Conservation (phyloP, 2,888 invertebrate genomes). For the Heliothis peltigera region DNA sequence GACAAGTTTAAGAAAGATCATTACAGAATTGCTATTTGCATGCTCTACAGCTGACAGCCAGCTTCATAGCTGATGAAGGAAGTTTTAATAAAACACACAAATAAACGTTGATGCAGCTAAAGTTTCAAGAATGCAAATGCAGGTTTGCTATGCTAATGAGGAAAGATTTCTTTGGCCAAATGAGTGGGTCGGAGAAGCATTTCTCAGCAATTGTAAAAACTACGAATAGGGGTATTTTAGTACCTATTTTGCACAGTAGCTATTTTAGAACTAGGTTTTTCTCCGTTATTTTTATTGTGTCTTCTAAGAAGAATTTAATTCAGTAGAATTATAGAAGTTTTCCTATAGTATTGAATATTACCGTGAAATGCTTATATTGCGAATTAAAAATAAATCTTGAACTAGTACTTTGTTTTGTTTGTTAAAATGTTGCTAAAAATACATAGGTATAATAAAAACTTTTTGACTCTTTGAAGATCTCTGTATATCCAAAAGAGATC, state of each 20-base stretch:
- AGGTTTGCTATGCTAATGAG: conserved; percentile 62
- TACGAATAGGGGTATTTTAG: not conserved
- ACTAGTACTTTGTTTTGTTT: too few species aligned
- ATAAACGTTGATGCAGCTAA: conserved; percentile 39
- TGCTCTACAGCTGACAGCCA: conserved; percentile 35
- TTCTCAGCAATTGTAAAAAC: conserved; percentile 15
- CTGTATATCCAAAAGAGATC: too few species aligned
- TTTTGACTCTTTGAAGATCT: too few species aligned
- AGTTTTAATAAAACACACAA: conserved; percentile 54
- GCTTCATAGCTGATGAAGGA: conserved; percentile 53
- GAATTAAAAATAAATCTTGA: too few species aligned
- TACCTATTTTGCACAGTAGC: too few species aligned
- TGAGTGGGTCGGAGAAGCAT: conserved; percentile 15
- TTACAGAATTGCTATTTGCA: conserved; percentile 47
- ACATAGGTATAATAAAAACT: too few species aligned
- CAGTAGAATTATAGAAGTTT: too few species aligned
- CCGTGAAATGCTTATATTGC: too few species aligned
- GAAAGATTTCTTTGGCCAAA: conserved; percentile 32
- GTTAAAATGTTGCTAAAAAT: too few species aligned
- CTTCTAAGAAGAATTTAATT: too few species aligned
- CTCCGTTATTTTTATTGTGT: not conserved
- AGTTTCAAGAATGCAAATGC: conserved; percentile 64
- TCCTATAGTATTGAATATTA: too few species aligned
- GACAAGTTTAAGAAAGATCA: conserved; percentile 8
- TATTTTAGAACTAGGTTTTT: too few species aligned